Conservation (phyloP, 2,113 vertebrate species). For the Zapus hudsonius region DNA sequence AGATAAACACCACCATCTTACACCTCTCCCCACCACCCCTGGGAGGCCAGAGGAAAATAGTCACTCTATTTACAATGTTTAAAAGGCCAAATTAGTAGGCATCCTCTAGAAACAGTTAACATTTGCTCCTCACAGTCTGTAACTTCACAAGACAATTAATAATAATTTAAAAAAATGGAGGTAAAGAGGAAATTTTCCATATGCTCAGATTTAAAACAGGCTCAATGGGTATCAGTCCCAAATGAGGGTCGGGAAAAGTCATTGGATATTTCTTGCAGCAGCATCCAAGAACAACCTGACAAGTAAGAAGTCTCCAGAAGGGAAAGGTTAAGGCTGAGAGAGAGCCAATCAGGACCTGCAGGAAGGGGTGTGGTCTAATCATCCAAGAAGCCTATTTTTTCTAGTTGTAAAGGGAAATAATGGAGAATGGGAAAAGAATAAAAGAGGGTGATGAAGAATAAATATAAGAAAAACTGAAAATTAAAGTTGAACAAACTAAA, state of each 20-base stretch:
- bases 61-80: slow-evolving; percentile 55
- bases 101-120: slow-evolving; percentile 44
- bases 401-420: neutral
- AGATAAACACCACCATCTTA: neutral
- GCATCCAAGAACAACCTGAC: neutral
- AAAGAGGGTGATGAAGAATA: neutral
- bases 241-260: neutral
- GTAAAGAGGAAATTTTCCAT: neutral
- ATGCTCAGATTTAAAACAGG: slow-evolving; percentile 21
- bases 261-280: neutral
- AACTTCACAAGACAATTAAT: neutral
- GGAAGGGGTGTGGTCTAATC: neutral
- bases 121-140: neutral
- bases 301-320: neutral
- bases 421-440: neutral
- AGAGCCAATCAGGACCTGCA: neutral
- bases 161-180: neutral
- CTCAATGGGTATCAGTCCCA: neutral
- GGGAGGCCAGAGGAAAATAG: slow-evolving; percentile 19
- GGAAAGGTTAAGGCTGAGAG: too few relatives aligned
- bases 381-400: neutral
- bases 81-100: slow-evolving; percentile 60
- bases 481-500: neutral
- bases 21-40: slow-evolving; percentile 17
- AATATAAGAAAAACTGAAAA: neutral